Percentiles rank a stretch among this genome's conserved stretches.
These are phyloP conservation scores for Fukomys damarensis DNA, from an alignment of 2,113 vertebrate species.

Conservation along the genomic window DNA sequence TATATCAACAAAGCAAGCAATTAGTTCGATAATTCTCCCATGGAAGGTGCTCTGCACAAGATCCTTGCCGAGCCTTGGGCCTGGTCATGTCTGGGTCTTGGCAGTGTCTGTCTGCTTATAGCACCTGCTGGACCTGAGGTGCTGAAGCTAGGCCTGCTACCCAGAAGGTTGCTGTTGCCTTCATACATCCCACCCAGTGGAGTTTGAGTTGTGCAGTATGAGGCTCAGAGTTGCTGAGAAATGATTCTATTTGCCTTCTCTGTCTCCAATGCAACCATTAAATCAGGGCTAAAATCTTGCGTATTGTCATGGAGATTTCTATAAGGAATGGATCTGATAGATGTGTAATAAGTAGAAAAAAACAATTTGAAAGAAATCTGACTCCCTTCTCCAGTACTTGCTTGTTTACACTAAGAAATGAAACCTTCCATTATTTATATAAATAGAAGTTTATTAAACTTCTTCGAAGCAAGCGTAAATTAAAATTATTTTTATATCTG, in stretches of 20 bases:
- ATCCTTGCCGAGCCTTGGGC: neutral
- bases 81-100: neutral
- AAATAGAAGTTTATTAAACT: slow-evolving; percentile 19
- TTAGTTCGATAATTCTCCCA: neutral
- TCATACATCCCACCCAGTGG: neutral
- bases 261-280: neutral
- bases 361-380: slow-evolving; percentile 19
- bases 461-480: neutral
- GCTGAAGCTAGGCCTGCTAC: neutral
- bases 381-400: neutral
- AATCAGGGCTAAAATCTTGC: neutral
- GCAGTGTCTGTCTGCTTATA: neutral
- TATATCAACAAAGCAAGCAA: neutral
- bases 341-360: neutral
- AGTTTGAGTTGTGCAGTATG: neutral
- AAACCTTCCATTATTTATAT: slow-evolving; percentile 14
- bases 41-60: neutral
- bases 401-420: slow-evolving; percentile 27
- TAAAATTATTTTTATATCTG: neutral
- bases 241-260: neutral
- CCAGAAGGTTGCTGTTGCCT: neutral
- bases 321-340: neutral
- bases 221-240: neutral
- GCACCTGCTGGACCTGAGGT: neutral
- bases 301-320: neutral